These are phyloP conservation scores for Drosophila neocordata DNA, from an alignment of 1,140 invertebrate genomes.

Conservation along the genomic window DNA sequence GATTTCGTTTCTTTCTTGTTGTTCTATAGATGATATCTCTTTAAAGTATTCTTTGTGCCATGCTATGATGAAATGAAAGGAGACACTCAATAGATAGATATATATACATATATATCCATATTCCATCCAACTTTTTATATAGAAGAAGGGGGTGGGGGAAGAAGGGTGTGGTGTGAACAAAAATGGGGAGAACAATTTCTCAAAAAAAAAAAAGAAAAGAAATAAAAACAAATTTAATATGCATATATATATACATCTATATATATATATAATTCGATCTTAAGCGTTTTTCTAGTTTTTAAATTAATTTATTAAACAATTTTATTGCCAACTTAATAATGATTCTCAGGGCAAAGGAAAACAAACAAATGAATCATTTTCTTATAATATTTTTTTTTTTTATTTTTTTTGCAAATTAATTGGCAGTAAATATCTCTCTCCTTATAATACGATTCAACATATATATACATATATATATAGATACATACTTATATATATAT, in stretches of 20 bases:
- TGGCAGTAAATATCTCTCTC: constrained; percentile 14
- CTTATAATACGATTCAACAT: background rate
- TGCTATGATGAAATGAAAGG: constrained; percentile 25
- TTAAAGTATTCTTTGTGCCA: constrained; percentile 58
- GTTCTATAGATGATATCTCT: background rate
- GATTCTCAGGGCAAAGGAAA: background rate
- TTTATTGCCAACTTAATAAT: background rate
- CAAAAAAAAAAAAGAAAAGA: no score
- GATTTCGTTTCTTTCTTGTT: constrained; percentile 31
- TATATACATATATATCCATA: constrained; percentile 29
- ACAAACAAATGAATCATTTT: background rate
- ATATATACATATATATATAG: constrained; percentile 18
- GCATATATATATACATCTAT: background rate
- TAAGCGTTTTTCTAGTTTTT: constrained; percentile 10
- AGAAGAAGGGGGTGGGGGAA: background rate
- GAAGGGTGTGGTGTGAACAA: background rate
- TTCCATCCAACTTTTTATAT: background rate
- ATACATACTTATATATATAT: background rate
- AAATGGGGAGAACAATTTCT: background rate
- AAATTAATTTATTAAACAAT: constrained; percentile 9
- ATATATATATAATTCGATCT: background rate
- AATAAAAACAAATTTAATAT: no score
- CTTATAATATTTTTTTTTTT: no score
- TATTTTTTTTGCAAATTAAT: no score
- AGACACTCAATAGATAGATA: background rate